Evolutionary conservation across 1,140 invertebrate species (phyloP), one percentile per base, ranked within the genome.

Genomic region (Drosophila gunungcola): DNA sequence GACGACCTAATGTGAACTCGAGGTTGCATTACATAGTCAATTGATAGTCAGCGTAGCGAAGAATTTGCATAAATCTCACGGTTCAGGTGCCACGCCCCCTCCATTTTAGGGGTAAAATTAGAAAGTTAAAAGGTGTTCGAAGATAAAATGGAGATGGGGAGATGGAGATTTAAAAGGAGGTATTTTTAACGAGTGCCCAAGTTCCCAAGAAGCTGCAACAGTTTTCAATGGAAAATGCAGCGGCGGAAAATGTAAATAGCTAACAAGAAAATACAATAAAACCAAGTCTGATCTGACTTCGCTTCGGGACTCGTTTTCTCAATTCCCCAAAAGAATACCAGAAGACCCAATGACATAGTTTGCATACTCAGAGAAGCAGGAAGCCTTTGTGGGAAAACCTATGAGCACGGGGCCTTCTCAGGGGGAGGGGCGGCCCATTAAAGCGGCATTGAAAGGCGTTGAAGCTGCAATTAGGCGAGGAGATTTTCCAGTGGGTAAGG

Each of bases 291-390:
- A 52, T 42, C 60, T 27, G 53, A 61, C 57, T 46, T 73, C 53
- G 54, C 12, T 41, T 54, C 34, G 45, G 57, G 57, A 56, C 69
- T 57, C 56, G 57, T 52, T 69, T 61, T 52, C 61, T 46, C 36
- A 25, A 51, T 49, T 51, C 38, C 32, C 61, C 32, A 53, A 58
- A 39, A 38, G 5, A 56, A 86, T 61, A 73, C 75, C 76, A 56
- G 61, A 62, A 88, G 70, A 73, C 79, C 80, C 76, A 88, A 89
- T 88, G 83, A 88, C 83, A 88, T 78, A 88, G 79, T 69, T 82
- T 67, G 73, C 76, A 75, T 78, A 53, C 60, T 48, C 48, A 41
- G 29, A 48, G 53, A 67, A 57, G 49, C 68, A 49, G 68, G 52
- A 70, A 72, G 42, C 53, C 46, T 75, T 75, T 57, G 65, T 46